Evolutionary conservation across 2,113 vertebrate genomes (phyloP).

Genomic region (Brachyhypopomus gauderio): DNA sequence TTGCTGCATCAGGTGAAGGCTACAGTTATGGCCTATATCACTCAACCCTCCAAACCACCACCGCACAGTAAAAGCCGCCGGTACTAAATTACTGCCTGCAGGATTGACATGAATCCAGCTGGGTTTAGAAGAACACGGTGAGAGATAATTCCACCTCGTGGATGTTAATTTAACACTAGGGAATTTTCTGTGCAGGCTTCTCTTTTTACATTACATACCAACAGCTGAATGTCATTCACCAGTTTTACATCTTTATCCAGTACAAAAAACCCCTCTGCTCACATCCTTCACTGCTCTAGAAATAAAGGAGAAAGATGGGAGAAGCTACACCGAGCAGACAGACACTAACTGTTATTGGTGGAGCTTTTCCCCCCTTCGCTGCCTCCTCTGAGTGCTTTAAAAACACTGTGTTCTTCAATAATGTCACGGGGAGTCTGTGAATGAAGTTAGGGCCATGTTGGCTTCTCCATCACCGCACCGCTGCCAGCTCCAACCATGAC

Average conservation of each 20-base stretch:
- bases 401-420: slow-evolving; percentile 48
- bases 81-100: too few relatives aligned
- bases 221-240: slow-evolving; percentile 3
- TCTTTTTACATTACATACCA: slow-evolving; percentile 2
- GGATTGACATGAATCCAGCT: too few relatives aligned
- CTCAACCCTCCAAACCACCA: not conserved
- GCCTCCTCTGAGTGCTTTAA: slow-evolving; percentile 35
- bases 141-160: too few relatives aligned
- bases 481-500: slow-evolving; percentile 44
- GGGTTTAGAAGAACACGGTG: too few relatives aligned
- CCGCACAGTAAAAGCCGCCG: too few relatives aligned
- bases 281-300: slow-evolving; percentile 35
- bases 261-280: slow-evolving; percentile 3
- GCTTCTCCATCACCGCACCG: slow-evolving; percentile 19
- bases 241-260: slow-evolving; percentile 17
- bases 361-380: slow-evolving; percentile 1
- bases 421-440: slow-evolving; percentile 55
- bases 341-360: slow-evolving; percentile 12
- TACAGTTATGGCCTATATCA: not conserved
- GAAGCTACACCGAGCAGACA: slow-evolving; percentile 29
- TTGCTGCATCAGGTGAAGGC: not conserved
- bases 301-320: slow-evolving; percentile 2
- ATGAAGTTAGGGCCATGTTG: slow-evolving; percentile 53
- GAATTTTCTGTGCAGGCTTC: not conserved
- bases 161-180: too few relatives aligned